Percentiles rank a stretch among this genome's conserved stretches.
Conservation (phyloP, 2,113 vertebrate species). For the Deroptyus accipitrinus region DNA sequence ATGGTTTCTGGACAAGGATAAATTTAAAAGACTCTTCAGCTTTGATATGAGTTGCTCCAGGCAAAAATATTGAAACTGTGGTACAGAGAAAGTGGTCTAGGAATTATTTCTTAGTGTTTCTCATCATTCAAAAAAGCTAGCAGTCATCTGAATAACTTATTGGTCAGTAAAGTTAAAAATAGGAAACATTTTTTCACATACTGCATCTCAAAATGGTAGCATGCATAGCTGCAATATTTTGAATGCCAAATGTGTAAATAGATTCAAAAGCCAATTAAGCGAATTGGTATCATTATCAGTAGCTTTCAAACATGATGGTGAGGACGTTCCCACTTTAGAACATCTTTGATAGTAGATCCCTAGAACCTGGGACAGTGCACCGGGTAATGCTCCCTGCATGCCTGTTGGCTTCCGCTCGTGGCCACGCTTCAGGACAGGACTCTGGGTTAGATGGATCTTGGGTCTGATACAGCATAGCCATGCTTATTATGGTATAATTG, state of each 20-base stretch:
- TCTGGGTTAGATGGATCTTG: neutral
- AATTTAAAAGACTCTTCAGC: neutral
- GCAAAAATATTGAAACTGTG: neutral
- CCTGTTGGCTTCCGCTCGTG: neutral
- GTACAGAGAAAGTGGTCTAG: neutral
- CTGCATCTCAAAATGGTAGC: neutral
- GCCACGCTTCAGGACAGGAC: neutral
- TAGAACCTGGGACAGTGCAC: neutral
- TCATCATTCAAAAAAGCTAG: neutral
- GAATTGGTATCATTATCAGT: neutral
- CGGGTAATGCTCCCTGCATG: neutral
- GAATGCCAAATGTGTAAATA: neutral
- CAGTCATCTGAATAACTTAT: neutral
- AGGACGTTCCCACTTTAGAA: neutral
- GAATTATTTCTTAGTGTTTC: neutral
- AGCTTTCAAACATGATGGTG: neutral
- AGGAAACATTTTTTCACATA: neutral
- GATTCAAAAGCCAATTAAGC: neutral
- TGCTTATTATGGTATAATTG: neutral
- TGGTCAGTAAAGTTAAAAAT: neutral
- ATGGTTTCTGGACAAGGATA: neutral
- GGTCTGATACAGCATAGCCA: neutral
- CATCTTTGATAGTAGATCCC: neutral
- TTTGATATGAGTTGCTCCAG: neutral
- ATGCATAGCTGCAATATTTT: neutral